Base-by-base conservation (phyloP, 2,797 vertebrate species). In the Sibirionetta formosa region DNA sequence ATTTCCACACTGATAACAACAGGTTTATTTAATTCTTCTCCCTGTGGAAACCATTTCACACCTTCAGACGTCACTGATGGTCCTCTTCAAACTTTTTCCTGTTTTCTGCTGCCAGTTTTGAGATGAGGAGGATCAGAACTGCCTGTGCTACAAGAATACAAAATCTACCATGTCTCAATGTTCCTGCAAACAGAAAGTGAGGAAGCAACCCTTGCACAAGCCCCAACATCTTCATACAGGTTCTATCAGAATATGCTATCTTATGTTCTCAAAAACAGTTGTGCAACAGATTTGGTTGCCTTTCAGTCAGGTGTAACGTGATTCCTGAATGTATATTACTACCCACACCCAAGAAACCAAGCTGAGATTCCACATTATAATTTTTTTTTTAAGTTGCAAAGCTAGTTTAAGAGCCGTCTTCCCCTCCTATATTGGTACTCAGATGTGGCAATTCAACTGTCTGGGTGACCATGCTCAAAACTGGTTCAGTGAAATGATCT, bases 371-470 rank as follows among this genome's bases (percentile, higher is more conserved):
- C 69, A 76, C 61, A 42, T 75, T 38, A 33, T 46, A 75, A 83
- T 78, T 94, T 96, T 96, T 96, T 96, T 40, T 96, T 65, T 86
- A 88, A 79, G 93, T 95, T 95, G 92, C 56, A 94, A 88, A 92
- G 73, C 93, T 82, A 63, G 92, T 95, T 96, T 93, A 79, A 90
- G 71, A 88, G 64, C 58, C 72, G 17, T 38, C 26, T 84, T 91
- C 31, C 26, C 46, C 46, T 86, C n/a, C 54, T 90, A 1, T 82
- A 35, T 10, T 84, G 77, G 46, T 88, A 53, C 73, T 95, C 18
- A 40, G 66, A 95, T 90, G 73, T 70, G 63, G 93, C 80, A 97
- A 95, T 81, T 65, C 63, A 94, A 10, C 46, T 36, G 51, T 65
- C 83, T 95, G 77, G 76, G 76, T 69, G 83, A 82, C 56, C 51